Conservation (phyloP, 2,888 invertebrate species). For the Ryuthela nishihirai region DNA sequence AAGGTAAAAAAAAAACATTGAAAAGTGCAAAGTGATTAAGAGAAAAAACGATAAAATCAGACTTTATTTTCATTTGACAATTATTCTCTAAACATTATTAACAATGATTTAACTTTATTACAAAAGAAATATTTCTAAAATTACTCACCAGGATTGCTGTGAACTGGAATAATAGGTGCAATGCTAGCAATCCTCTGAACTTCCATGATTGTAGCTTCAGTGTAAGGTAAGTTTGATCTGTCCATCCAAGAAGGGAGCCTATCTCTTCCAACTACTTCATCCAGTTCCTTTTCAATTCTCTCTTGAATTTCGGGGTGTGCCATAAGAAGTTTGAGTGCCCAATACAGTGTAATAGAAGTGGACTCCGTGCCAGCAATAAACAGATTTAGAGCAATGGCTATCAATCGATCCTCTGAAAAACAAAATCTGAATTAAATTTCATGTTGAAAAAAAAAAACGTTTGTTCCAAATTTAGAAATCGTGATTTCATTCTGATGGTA, state of each 20-base stretch:
- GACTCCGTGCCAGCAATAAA: constrained; percentile 4
- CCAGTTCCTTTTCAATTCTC: neutral
- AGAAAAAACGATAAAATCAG: too few relatives aligned
- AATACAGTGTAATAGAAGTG: neutral
- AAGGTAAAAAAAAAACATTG: too few relatives aligned
- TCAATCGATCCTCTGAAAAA: neutral
- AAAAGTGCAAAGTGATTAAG: too few relatives aligned
- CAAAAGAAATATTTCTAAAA: too few relatives aligned
- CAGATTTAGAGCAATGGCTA: neutral
- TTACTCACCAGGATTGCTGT: too few relatives aligned
- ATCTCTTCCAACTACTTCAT: neutral
- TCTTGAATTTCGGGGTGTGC: neutral
- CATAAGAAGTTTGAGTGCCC: neutral
- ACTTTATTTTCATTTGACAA: too few relatives aligned
- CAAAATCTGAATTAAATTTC: too few relatives aligned
- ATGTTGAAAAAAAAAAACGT: too few relatives aligned
- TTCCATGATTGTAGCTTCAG: constrained; percentile 3
- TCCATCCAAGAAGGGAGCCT: neutral
- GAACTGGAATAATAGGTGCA: constrained; percentile 6
- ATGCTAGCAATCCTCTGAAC: constrained; percentile 1
- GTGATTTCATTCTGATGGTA: too few relatives aligned
- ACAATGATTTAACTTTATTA: too few relatives aligned
- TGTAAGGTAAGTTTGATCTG: constrained; percentile 2
- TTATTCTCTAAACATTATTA: too few relatives aligned
- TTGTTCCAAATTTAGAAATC: too few relatives aligned